Conservation (phyloP, 1,140 invertebrate genomes). For the Muscidifurax raptorellus region DNA sequence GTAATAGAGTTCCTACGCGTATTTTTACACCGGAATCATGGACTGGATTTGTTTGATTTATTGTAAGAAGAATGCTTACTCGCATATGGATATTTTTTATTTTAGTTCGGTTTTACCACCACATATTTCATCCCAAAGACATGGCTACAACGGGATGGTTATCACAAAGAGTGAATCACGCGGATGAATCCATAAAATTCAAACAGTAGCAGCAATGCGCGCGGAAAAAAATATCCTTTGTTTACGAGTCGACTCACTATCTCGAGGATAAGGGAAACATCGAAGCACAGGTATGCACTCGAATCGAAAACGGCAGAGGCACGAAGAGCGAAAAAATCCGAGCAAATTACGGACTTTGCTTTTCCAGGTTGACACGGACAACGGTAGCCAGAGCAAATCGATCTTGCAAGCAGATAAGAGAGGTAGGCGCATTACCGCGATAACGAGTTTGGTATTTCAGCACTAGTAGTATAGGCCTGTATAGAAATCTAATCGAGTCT, state of each 20-base stretch:
- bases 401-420: constrained; percentile 39
- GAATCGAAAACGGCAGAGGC: neutral
- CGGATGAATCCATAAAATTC: neutral
- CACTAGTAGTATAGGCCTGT: neutral
- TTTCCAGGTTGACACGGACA: constrained; percentile 43
- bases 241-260: constrained; percentile 37
- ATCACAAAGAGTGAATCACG: neutral
- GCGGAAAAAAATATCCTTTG: neutral
- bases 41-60: neutral
- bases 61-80: neutral
- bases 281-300: constrained; percentile 43
- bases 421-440: constrained; percentile 31
- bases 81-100: neutral
- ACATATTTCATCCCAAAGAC: neutral
- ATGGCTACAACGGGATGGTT: neutral
- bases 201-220: neutral
- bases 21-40: neutral
- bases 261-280: constrained; percentile 32
- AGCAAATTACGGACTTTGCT: constrained; percentile 44
- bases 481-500: constrained; percentile 27
- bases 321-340: neutral
- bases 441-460: constrained; percentile 29
- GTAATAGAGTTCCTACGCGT: neutral
- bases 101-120: neutral
- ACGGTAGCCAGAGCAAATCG: constrained; percentile 40